Evolutionary conservation across 2,888 invertebrate species (phyloP).

Genomic region (Crocallis elinguaria): DNA sequence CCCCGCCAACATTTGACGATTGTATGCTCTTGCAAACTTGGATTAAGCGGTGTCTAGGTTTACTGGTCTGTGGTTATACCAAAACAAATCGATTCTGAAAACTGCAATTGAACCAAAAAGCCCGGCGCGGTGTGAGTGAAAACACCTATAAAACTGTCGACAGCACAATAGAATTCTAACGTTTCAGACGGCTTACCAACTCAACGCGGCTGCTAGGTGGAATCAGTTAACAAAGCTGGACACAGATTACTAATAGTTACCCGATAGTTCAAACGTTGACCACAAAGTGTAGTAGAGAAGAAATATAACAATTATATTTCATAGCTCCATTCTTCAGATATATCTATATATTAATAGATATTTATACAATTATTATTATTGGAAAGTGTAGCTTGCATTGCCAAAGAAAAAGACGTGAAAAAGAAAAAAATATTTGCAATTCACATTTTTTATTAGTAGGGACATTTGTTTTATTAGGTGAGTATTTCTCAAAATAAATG

Average conservation of each 20-base stretch:
- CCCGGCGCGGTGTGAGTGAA: not conserved
- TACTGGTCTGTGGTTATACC: no score
- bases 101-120: not conserved
- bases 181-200: not conserved
- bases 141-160: constrained; percentile 13
- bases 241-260: constrained; percentile 10
- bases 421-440: no score
- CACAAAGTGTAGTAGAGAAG: not conserved
- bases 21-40: no score
- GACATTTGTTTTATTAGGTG: no score
- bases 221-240: constrained; percentile 11
- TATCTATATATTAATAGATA: no score
- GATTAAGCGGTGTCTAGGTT: no score
- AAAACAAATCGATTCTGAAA: not conserved
- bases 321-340: not conserved
- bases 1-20: no score
- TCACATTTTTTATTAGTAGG: no score
- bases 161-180: not conserved
- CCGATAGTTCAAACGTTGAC: not conserved
- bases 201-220: not conserved
- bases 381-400: no score
- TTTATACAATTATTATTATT: no score
- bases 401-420: no score
- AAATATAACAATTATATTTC: not conserved
- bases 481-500: no score